phyloP scores from a whole-genome alignment of 2,797 vertebrate species.

The Darevskia mixta region DNA sequence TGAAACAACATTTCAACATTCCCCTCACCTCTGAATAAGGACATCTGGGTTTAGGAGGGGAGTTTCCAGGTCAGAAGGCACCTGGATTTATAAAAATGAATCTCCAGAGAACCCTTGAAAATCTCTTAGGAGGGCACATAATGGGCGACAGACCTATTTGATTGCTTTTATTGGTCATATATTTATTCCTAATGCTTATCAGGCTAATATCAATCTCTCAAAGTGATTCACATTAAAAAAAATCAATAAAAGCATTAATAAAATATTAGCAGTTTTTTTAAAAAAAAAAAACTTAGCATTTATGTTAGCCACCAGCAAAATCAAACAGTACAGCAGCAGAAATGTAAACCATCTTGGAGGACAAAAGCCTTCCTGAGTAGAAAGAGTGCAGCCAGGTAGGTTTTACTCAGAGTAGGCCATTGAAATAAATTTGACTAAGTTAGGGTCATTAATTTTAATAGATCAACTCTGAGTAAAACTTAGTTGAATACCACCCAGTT shows the following conservation, averaged over 20 bases:
- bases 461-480: too few species aligned
- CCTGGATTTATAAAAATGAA: background rate
- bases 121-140: background rate
- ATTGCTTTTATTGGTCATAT: background rate
- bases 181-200: background rate
- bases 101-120: background rate
- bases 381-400: background rate
- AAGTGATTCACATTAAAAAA: background rate
- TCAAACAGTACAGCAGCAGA: background rate
- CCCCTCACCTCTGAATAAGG: background rate
- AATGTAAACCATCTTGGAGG: background rate
- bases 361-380: background rate
- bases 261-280: too few species aligned
- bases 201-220: background rate
- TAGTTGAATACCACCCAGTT: too few species aligned
- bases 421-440: too few species aligned
- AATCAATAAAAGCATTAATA: background rate
- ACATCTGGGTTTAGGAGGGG: background rate
- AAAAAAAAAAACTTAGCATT: background rate
- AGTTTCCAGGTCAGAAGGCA: background rate
- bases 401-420: too few species aligned
- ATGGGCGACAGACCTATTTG: background rate
- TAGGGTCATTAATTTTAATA: too few species aligned
- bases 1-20: background rate
- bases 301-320: background rate